Evolutionary conservation across 2,113 vertebrate genomes (phyloP).

Genomic region (Bubo bubo): DNA sequence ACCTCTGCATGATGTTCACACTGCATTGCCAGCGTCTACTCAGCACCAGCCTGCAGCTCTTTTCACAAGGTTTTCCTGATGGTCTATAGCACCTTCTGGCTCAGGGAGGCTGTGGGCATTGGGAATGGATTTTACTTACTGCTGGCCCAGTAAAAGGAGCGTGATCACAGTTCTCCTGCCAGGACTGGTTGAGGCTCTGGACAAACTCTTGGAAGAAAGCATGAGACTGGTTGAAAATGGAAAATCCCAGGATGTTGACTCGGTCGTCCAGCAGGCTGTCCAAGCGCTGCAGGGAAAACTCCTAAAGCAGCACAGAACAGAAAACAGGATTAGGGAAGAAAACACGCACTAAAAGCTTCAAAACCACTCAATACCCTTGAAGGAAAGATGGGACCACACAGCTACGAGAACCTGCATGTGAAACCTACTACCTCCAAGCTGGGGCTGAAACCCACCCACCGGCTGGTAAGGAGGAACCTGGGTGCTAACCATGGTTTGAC

Average conservation of each 20-base stretch:
- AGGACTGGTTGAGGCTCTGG: conserved; percentile 94
- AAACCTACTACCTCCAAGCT: not conserved
- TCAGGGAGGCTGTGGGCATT: not conserved
- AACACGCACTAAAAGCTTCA: not conserved
- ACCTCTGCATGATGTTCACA: not conserved
- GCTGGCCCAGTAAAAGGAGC: conserved; percentile 92
- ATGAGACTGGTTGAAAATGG: conserved; percentile 95
- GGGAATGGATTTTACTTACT: conserved; percentile 73
- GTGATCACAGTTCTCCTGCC: conserved; percentile 98
- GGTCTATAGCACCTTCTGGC: not conserved
- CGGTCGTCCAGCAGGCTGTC: conserved; percentile 86
- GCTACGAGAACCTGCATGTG: not conserved
- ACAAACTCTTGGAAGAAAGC: conserved; percentile 94
- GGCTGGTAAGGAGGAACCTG: not conserved
- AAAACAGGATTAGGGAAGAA: conserved; percentile 18
- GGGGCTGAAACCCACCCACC: not conserved
- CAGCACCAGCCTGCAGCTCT: not conserved
- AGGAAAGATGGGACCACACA: not conserved
- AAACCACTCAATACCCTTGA: not conserved
- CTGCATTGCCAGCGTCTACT: not conserved
- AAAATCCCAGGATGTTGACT: conserved; percentile 95
- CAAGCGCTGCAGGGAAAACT: conserved; percentile 91
- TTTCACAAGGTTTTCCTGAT: not conserved
- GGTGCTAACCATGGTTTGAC: fast-evolving
- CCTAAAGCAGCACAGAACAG: conserved; percentile 73